A percentile compares a stretch with the other conserved stretches of the same genome.
Evolutionary conservation across 2,113 vertebrate genomes (phyloP).

Genomic region (Trichomycterus rosablanca): DNA sequence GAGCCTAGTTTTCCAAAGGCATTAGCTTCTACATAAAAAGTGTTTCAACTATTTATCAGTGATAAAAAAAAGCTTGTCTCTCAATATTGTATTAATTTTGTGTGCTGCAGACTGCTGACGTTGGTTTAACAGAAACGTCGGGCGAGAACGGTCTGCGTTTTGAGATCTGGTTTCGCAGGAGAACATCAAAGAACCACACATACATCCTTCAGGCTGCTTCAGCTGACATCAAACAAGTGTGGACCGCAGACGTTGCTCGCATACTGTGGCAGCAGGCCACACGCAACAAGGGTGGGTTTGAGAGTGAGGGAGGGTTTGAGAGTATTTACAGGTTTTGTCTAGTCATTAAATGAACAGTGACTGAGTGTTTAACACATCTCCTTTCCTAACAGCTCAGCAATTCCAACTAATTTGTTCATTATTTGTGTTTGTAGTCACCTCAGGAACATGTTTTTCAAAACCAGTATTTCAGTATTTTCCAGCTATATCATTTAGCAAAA

Average conservation of each 20-base stretch:
- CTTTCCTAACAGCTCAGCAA: conserved; percentile 22
- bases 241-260: conserved; percentile 81
- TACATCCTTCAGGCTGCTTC: conserved; percentile 77
- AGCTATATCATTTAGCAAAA: no score
- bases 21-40: no score
- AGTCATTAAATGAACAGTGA: not conserved
- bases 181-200: conserved; percentile 76
- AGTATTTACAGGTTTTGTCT: conserved; percentile 6
- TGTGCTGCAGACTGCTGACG: conserved; percentile 73
- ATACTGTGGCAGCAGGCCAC: conserved; percentile 90
- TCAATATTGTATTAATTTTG: not conserved
- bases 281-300: conserved; percentile 83
- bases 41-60: no score
- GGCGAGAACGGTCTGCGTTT: conserved; percentile 75
- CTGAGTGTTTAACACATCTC: conserved; percentile 4
- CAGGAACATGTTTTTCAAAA: conserved; percentile 12
- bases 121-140: conserved; percentile 78
- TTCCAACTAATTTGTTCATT: conserved; percentile 11
- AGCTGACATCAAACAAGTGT: conserved; percentile 75
- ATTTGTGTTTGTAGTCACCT: conserved; percentile 3
- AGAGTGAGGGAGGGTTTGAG: not conserved
- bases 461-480: no score
- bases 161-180: conserved; percentile 83
- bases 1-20: no score
- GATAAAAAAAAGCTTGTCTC: no score